Conservation (phyloP, 2,888 invertebrate genomes). For the Aporophyla nigra region DNA sequence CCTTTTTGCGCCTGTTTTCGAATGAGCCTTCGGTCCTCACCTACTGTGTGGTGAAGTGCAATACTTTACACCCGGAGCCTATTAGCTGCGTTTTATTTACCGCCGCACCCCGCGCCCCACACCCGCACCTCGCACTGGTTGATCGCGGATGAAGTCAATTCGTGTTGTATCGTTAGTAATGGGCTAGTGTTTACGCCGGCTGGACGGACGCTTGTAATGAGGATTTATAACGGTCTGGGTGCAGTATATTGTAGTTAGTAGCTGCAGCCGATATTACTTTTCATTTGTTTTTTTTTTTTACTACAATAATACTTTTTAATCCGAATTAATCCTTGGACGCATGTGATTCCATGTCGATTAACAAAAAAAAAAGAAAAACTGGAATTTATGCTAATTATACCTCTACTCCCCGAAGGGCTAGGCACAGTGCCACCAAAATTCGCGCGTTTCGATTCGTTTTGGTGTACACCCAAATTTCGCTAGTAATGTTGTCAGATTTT, state of each 20-base stretch:
- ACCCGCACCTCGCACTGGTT: conserved; percentile 16
- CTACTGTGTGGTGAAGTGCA: conserved; percentile 2
- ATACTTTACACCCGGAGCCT: conserved; percentile 25
- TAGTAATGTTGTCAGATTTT: background rate
- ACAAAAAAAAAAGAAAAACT: background rate
- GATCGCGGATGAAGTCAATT: conserved; percentile 53
- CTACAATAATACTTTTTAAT: background rate
- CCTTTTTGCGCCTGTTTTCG: background rate
- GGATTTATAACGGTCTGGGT: conserved; percentile 16
- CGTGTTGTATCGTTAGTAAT: conserved; percentile 47
- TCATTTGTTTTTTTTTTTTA: background rate
- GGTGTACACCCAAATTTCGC: too few relatives aligned
- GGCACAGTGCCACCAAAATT: too few relatives aligned
- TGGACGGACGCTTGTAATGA: conserved; percentile 21
- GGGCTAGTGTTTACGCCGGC: background rate
- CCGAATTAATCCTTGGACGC: background rate
- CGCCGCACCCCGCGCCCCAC: background rate
- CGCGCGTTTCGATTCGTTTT: too few relatives aligned
- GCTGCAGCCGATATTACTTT: conserved; percentile 4
- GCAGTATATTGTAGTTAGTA: conserved; percentile 17
- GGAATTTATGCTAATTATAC: background rate
- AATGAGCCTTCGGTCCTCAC: conserved; percentile 19
- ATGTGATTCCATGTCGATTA: too few relatives aligned
- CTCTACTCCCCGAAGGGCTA: background rate
- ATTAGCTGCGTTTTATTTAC: conserved; percentile 51